Evolutionary conservation across 2,113 vertebrate genomes (phyloP).

Genomic region (Neogale vison): DNA sequence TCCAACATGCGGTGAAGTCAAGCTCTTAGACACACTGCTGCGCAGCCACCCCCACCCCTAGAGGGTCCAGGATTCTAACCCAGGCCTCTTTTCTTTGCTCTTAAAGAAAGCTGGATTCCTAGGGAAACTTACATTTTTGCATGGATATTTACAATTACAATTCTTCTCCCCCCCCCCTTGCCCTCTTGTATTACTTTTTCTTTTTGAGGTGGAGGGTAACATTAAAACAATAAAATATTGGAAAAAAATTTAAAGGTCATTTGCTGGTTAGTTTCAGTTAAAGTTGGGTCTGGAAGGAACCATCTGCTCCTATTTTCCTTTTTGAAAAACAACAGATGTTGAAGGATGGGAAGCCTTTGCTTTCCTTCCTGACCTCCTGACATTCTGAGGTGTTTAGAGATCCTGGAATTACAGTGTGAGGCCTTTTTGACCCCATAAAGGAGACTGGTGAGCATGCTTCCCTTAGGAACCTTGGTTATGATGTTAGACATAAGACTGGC

Average conservation of each 20-base stretch:
- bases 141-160: neutral
- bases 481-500: neutral
- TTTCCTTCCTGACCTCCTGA: conserved; percentile 30
- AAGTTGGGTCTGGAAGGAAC: conserved; percentile 46
- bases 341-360: rapidly evolving
- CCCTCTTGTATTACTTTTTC: neutral
- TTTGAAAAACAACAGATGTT: neutral
- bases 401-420: neutral
- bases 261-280: neutral
- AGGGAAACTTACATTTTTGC: neutral
- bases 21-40: neutral
- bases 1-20: neutral
- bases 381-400: neutral
- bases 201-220: neutral
- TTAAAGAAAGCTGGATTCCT: neutral
- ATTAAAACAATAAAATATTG: conserved; percentile 10
- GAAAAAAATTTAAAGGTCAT: neutral
- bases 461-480: neutral
- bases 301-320: neutral
- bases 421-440: neutral
- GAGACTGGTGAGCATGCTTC: conserved; percentile 41
- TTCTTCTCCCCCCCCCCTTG: neutral
- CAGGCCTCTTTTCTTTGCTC: neutral
- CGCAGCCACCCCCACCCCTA: neutral
- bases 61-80: neutral